phyloP scores from a whole-genome alignment of 2,888 invertebrate genomes.

The Anthophora plumipes region DNA sequence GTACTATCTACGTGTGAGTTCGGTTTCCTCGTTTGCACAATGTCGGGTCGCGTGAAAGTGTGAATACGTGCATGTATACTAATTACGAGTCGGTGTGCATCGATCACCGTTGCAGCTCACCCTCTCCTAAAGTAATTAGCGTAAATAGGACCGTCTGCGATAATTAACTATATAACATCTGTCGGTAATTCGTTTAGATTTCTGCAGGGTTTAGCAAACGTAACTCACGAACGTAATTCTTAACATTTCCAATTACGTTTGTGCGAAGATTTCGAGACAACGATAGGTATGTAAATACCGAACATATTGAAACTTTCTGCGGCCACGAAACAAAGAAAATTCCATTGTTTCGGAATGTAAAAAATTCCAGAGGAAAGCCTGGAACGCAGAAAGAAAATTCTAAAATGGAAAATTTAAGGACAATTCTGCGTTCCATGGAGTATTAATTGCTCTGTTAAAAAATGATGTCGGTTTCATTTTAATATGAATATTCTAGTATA shows the following conservation, averaged over 20 bases:
- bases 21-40: slow-evolving; percentile 24
- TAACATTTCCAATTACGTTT: slow-evolving; percentile 26
- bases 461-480: no score
- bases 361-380: background rate
- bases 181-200: slow-evolving; percentile 14
- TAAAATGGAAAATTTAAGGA: background rate
- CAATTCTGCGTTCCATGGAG: background rate
- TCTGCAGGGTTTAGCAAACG: slow-evolving; percentile 25
- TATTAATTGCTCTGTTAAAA: background rate
- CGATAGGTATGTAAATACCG: background rate
- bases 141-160: slow-evolving; percentile 67
- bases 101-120: slow-evolving; percentile 61
- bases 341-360: background rate
- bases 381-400: no score
- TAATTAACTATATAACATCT: slow-evolving; percentile 59
- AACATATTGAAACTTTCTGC: background rate
- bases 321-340: background rate
- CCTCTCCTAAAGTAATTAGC: slow-evolving; percentile 70
- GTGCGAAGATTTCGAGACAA: slow-evolving; percentile 14
- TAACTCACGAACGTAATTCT: slow-evolving; percentile 29
- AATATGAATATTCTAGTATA: background rate
- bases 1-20: slow-evolving; percentile 13
- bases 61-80: slow-evolving; percentile 27
- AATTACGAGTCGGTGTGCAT: slow-evolving; percentile 60
- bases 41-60: slow-evolving; percentile 17